These are phyloP conservation scores for Phortica magna DNA, from an alignment of 2,888 invertebrate species.

Conservation along the genomic window DNA sequence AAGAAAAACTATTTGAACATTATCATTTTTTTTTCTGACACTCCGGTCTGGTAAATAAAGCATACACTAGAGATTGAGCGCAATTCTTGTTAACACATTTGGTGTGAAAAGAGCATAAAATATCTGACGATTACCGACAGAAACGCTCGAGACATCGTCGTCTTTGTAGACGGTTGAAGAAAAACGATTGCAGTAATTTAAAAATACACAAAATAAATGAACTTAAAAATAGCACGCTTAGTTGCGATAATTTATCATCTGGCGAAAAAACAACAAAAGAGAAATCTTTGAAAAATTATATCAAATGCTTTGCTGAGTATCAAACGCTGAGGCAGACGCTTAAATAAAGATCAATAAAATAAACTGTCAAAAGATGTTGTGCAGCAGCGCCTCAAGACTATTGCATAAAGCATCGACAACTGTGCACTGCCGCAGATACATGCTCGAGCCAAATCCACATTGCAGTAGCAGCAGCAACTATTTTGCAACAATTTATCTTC, in stretches of 20 bases:
- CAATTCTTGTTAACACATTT: background rate
- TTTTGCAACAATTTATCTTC: no score
- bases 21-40: background rate
- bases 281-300: background rate
- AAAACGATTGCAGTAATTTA: background rate
- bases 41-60: background rate
- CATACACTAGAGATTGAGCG: background rate
- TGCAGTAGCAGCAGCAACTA: no score
- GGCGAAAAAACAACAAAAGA: background rate
- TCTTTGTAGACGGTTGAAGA: no score
- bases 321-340: conserved; percentile 5
- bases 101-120: background rate
- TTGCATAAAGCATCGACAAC: no score
- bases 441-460: no score
- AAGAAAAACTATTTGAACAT: background rate
- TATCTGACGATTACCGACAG: background rate
- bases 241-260: conserved; percentile 5
- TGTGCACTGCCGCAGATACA: no score
- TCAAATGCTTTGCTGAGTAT: background rate
- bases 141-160: background rate
- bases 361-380: conserved; percentile 16
- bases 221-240: background rate
- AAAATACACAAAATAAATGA: conserved; percentile 10
- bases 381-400: background rate
- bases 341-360: conserved; percentile 14